phyloP scores from a whole-genome alignment of 2,888 invertebrate species.

The Acleris cristana region DNA sequence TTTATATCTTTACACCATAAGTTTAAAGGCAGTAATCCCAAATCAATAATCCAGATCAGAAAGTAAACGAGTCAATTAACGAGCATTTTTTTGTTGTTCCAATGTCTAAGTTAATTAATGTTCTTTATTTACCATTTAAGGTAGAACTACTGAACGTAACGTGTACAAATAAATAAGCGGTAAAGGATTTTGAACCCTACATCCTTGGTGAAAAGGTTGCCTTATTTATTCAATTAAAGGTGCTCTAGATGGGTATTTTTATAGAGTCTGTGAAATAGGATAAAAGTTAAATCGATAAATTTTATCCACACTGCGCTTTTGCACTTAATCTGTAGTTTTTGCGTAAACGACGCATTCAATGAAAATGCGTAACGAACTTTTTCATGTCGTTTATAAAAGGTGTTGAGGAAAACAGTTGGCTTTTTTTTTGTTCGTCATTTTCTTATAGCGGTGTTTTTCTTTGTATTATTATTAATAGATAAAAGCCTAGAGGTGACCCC shows the following conservation, averaged over 20 bases:
- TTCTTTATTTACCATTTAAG: constrained; percentile 48
- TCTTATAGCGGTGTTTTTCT: too few species aligned
- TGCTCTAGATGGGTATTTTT: constrained; percentile 39
- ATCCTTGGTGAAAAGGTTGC: not conserved
- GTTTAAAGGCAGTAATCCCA: not conserved
- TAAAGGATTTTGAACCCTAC: constrained; percentile 8
- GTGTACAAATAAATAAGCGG: constrained; percentile 17
- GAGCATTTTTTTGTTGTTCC: constrained; percentile 22
- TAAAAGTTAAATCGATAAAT: constrained; percentile 21
- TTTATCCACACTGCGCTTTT: constrained; percentile 9
- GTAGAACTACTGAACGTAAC: constrained; percentile 42
- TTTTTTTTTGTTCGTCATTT: too few species aligned
- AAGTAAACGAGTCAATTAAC: constrained; percentile 29
- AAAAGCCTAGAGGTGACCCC: too few species aligned
- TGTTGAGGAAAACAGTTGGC: too few species aligned
- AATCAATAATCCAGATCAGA: constrained; percentile 8
- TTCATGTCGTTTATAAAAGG: not conserved
- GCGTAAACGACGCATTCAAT: constrained; percentile 2
- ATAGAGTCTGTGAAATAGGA: constrained; percentile 22
- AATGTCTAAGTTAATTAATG: constrained; percentile 48
- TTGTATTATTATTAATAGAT: too few species aligned
- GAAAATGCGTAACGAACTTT: not conserved
- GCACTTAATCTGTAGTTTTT: not conserved
- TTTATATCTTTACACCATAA: not conserved
- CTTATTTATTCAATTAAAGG: constrained; percentile 46